Evolutionary conservation across 1,140 invertebrate species (phyloP).

Genomic region (Nasonia vitripennis): DNA sequence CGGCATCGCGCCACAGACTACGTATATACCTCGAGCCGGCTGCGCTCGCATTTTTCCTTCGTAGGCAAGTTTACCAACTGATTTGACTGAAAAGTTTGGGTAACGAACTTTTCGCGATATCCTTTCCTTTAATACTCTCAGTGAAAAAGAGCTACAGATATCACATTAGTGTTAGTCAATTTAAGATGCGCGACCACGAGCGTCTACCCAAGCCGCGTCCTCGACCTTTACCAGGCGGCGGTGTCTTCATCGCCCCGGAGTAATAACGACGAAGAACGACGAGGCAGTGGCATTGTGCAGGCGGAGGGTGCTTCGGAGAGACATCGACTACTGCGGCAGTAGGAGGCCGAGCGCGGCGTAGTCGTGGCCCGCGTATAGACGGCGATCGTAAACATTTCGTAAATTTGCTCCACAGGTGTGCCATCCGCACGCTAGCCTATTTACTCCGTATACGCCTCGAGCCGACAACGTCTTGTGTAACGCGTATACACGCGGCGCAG

Average conservation of each 20-base stretch:
- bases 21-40: background rate
- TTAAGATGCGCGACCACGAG: background rate
- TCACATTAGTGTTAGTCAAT: background rate
- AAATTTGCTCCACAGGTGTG: conserved; percentile 76
- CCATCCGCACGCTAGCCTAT: conserved; percentile 65
- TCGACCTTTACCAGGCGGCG: background rate
- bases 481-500: background rate
- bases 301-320: conserved; percentile 56
- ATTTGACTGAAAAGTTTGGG: too few species aligned
- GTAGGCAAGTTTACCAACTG: background rate
- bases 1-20: background rate
- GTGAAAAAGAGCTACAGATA: too few species aligned
- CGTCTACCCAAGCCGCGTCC: background rate
- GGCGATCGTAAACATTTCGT: conserved; percentile 75
- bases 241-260: conserved; percentile 55
- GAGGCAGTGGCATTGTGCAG: conserved; percentile 61
- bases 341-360: conserved; percentile 46
- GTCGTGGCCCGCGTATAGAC: conserved; percentile 56
- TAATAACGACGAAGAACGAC: conserved; percentile 71
- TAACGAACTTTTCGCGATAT: too few species aligned
- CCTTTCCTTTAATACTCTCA: too few species aligned
- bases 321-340: background rate
- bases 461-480: conserved; percentile 17
- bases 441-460: conserved; percentile 61
- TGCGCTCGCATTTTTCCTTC: background rate